A percentile compares a stretch with the other conserved stretches of the same genome.
Evolutionary conservation across 2,113 vertebrate species (phyloP).

Genomic region (Nanorana parkeri): DNA sequence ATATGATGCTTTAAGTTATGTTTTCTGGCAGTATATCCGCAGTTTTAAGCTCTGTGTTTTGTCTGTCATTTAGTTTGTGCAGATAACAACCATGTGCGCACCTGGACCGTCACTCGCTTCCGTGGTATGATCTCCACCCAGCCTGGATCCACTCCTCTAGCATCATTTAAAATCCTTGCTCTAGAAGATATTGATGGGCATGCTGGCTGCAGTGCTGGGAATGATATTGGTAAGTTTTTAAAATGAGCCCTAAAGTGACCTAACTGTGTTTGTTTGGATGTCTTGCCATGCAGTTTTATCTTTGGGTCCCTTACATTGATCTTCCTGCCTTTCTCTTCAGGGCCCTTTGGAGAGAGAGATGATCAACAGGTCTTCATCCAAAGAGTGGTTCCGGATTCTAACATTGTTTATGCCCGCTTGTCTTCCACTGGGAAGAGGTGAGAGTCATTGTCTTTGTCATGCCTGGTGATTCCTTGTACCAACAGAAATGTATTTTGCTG

Average conservation of each 20-base stretch:
- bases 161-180: slow-evolving; percentile 89
- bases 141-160: slow-evolving; percentile 87
- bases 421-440: slow-evolving; percentile 91
- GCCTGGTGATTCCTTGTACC: not conserved
- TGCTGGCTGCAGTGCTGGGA: slow-evolving; percentile 83
- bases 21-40: not conserved
- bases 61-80: slow-evolving; percentile 79
- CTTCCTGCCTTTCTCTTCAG: slow-evolving; percentile 62
- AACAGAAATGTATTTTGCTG: no score
- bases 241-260: not conserved
- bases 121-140: slow-evolving; percentile 94
- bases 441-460: slow-evolving; percentile 8
- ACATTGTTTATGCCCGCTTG: slow-evolving; percentile 85
- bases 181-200: slow-evolving; percentile 83
- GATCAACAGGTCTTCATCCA: slow-evolving; percentile 93
- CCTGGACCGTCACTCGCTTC: slow-evolving; percentile 91
- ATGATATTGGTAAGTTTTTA: slow-evolving; percentile 77
- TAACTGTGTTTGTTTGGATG: no score
- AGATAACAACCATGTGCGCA: slow-evolving; percentile 90
- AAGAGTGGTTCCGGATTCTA: slow-evolving; percentile 86
- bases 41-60: not conserved
- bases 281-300: not conserved
- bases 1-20: not conserved
- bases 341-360: slow-evolving; percentile 87
- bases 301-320: not conserved